Evolutionary conservation across 2,797 vertebrate species (phyloP), one percentile per base, ranked within the genome.

Genomic region (Benthosema pterotum): DNA sequence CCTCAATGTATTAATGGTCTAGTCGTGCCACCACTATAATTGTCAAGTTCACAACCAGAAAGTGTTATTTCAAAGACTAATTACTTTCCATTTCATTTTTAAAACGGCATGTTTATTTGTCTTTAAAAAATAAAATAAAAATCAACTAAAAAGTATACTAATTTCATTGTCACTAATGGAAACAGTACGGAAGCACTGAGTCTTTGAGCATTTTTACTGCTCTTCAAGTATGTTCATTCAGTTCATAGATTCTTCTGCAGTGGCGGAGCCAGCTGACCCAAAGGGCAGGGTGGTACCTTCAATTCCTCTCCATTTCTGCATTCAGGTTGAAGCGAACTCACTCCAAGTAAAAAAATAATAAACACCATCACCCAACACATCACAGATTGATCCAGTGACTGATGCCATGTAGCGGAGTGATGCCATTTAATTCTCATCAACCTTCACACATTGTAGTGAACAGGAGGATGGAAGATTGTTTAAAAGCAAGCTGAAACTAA

Each of bases 101-200:
- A 92, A 95, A 95, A 95, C 90, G 86, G 88, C 65, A 89, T 91
- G 90, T 95, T 94, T 93, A 95, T 95, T 92, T 67, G 70, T 91
- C 67, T 83, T 86, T 77, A 80, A 88, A 91, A 91, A 90, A 90
- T 82, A 84, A 88, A 89, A 38, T 38, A 38, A 88, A 90, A 80
- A 91, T 89, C 84, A 91, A 94, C 87, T 84, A 93, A 92, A 95
- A 96, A 93, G 93, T 92, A 87, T 94, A 25, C 22, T 93, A 95
- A 91, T 38, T 38, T 91, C 80, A 91, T 90, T 80, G 84, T 90
- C 84, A 92, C 94, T 94, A 95, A 94, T 93, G 93, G 94, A 95
- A 96, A 96, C 95, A 93, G 94, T 95, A 94, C 94, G 95, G 96
- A 97, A 97, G 96, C 96, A 96, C 95, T 97, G 95, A 95, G 93